These are phyloP conservation scores for Zaprionus africanus DNA, from an alignment of 1,140 invertebrate genomes.

Conservation along the genomic window DNA sequence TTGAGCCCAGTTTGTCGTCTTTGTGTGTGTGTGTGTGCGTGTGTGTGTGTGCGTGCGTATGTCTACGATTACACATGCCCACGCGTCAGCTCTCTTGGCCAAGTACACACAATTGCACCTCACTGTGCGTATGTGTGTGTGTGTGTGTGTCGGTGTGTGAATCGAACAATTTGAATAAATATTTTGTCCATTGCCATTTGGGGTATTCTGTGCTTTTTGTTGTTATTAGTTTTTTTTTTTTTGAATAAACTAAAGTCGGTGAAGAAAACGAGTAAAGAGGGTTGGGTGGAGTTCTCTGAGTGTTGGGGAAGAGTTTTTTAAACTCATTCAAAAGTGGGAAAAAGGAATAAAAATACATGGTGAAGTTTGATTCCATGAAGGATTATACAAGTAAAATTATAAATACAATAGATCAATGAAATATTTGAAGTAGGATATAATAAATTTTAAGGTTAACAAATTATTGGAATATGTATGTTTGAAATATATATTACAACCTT, in stretches of 20 bases:
- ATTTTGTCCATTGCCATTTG: slow-evolving; percentile 81
- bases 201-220: slow-evolving; percentile 57
- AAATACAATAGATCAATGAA: too few species aligned
- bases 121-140: slow-evolving; percentile 44
- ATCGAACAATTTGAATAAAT: slow-evolving; percentile 77
- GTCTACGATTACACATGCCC: slow-evolving; percentile 69
- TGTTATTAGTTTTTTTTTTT: slow-evolving; percentile 16
- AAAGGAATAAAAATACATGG: background rate
- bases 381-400: too few species aligned
- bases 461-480: too few species aligned
- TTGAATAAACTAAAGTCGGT: slow-evolving; percentile 25
- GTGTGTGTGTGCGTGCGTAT: slow-evolving; percentile 5
- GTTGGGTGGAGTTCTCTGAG: background rate
- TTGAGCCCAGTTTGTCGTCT: slow-evolving; percentile 46
- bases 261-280: slow-evolving; percentile 3
- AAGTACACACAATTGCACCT: slow-evolving; percentile 42
- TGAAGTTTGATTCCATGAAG: background rate
- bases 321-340: too few species aligned
- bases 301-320: background rate
- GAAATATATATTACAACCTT: too few species aligned
- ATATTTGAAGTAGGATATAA: too few species aligned
- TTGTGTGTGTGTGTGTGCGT: background rate
- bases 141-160: slow-evolving; percentile 55
- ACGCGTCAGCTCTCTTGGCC: slow-evolving; percentile 53
- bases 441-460: too few species aligned